Evolutionary conservation across 2,888 invertebrate species (phyloP).

Genomic region (Euproctis similis): DNA sequence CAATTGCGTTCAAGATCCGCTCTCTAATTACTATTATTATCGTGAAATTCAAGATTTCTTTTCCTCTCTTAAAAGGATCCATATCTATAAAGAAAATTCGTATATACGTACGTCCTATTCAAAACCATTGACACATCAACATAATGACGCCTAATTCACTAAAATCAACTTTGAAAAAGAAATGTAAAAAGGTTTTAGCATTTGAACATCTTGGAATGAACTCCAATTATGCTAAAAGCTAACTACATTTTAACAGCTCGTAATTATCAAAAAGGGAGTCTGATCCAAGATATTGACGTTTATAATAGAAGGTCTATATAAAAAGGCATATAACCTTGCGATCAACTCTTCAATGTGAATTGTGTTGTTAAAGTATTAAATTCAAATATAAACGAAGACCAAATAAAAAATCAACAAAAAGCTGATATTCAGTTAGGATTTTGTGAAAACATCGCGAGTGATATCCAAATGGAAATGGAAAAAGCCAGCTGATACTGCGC

Average conservation of each 20-base stretch:
- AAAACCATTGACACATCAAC: constrained; percentile 38
- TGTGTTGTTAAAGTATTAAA: constrained; percentile 8
- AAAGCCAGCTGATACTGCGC: constrained; percentile 58
- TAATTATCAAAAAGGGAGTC: constrained; percentile 21
- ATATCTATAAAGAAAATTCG: background rate
- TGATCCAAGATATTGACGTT: constrained; percentile 7
- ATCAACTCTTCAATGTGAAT: constrained; percentile 17
- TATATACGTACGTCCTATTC: background rate
- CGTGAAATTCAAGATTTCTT: too few relatives aligned
- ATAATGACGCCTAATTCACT: constrained; percentile 10
- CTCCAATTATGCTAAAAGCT: constrained; percentile 24
- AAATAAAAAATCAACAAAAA: constrained; percentile 12
- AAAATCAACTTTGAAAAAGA: constrained; percentile 9
- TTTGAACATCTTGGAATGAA: constrained; percentile 7
- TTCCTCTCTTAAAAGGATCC: too few relatives aligned
- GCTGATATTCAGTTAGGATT: constrained; percentile 36
- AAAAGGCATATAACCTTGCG: too few relatives aligned
- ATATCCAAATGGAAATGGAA: constrained; percentile 72
- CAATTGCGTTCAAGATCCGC: too few relatives aligned
- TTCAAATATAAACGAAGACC: constrained; percentile 10
- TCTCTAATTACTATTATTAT: too few relatives aligned
- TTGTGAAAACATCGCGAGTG: constrained; percentile 56
- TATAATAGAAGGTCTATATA: constrained; percentile 4
- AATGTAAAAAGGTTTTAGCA: constrained; percentile 7
- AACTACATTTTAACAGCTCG: constrained; percentile 20